A percentile compares a stretch with the other conserved stretches of the same genome.
phyloP scores from a whole-genome alignment of 2,113 vertebrate genomes.

The Mustelus asterias region DNA sequence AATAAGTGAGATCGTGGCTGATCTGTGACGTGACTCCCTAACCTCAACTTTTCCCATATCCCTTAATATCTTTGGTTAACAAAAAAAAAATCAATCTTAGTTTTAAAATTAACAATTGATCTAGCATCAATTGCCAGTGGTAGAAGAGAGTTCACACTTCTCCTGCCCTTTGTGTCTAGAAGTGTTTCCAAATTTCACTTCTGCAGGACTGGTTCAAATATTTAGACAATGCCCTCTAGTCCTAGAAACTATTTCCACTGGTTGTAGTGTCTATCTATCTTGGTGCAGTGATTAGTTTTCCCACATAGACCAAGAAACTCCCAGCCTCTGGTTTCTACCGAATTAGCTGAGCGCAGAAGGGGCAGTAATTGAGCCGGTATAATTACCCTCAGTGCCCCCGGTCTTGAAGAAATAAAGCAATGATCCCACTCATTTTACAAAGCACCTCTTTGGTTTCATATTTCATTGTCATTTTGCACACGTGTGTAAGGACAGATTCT shows the following conservation, averaged over 20 bases:
- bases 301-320: not conserved
- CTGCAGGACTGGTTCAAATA: not conserved
- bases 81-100: not conserved
- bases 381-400: not conserved
- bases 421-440: not conserved
- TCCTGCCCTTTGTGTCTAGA: not conserved
- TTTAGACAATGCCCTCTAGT: not conserved
- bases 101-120: not conserved
- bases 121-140: not conserved
- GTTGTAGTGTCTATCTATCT: not conserved
- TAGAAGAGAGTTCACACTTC: not conserved
- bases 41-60: too few species aligned
- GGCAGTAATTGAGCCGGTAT: not conserved
- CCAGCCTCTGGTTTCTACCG: not conserved
- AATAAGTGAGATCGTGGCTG: not conserved
- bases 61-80: not conserved
- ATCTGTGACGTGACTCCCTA: not conserved
- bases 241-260: not conserved
- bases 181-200: not conserved
- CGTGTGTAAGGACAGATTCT: not conserved
- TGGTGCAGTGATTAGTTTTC: not conserved
- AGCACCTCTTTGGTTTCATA: not conserved
- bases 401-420: not conserved
- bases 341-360: not conserved
- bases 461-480: not conserved